Evolutionary conservation across 2,113 vertebrate species (phyloP), one percentile per base, ranked within the genome.

Genomic region (Triplophysa siluroides): DNA sequence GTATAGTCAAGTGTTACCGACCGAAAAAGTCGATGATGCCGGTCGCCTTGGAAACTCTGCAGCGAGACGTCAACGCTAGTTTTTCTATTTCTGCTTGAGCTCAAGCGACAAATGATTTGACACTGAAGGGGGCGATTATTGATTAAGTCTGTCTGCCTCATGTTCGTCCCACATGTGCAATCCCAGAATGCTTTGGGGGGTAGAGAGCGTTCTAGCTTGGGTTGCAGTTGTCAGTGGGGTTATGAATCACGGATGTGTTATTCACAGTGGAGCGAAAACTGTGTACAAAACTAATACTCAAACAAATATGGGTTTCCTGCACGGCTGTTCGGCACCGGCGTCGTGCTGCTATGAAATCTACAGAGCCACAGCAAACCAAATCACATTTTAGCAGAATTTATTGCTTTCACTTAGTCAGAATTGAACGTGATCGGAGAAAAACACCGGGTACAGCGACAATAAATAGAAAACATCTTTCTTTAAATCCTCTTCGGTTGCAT

Each of bases 91-190:
- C 47, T 62, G 56, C 33, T 43, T 56, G 56, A 67, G 52, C 23
- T 29, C 14, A 8, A 29, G 9, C 54, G 23, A 67, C 71, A 60
- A 56, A 60, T 33, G 52, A n/a, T 47, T 67, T 68, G 23, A 61
- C 70, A 60, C 26, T 24, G 38, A 63, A 83, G 76, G 86, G 26
- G 80, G 76, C 76, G 78, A 86, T 88, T 91, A 92, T 92, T 91
- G 91, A 92, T 91, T 86, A 52, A 26, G 72, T 47, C 63, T 68
- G 52, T 54, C 62, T 50, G 26, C 41, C 43, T 29, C 61, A 1
- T 38, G 58, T 56, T 84, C 11, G 24, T 80, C 67, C 24, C 65
- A 41, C 19, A 21, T 81, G 64, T 63, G 83, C 83, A 86, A 81
- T 90, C 89, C 88, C 86, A 63, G 63, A 83, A 78, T 85, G 81